phyloP scores from a whole-genome alignment of 1,140 invertebrate genomes.

The Leptestheria dahalacensis region DNA sequence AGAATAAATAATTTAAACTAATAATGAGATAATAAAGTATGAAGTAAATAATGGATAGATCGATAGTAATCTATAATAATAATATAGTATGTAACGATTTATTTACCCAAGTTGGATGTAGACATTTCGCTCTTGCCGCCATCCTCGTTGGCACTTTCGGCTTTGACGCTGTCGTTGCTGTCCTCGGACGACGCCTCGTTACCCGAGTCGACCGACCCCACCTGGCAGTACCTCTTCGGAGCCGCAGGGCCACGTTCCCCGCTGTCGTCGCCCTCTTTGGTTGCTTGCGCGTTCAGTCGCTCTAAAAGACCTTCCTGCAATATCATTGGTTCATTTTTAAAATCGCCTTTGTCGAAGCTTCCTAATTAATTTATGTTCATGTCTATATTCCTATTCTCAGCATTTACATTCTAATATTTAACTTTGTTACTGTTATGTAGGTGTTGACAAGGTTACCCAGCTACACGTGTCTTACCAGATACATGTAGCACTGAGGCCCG shows the following conservation, averaged over 20 bases:
- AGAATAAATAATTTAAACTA: background rate
- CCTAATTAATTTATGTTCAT: background rate
- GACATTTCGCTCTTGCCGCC: background rate
- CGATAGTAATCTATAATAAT: background rate
- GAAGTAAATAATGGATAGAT: background rate
- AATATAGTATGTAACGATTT: background rate
- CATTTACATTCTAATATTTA: background rate
- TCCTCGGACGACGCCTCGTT: conserved; percentile 87
- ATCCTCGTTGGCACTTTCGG: background rate
- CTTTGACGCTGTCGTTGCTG: conserved; percentile 53
- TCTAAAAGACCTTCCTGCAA: conserved; percentile 11
- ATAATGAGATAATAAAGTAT: background rate
- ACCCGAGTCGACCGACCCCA: conserved; percentile 62
- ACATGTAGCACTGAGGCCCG: conserved; percentile 73
- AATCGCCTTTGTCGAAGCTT: background rate
- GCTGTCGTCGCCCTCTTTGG: conserved; percentile 24
- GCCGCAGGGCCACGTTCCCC: conserved; percentile 35
- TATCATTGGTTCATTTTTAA: background rate
- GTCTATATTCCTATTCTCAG: background rate
- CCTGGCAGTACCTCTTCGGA: conserved; percentile 47
- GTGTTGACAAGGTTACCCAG: background rate
- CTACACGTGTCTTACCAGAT: conserved; percentile 52
- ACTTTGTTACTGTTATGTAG: background rate
- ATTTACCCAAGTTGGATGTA: background rate
- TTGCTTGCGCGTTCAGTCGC: conserved; percentile 17